Evolutionary conservation across 2,113 vertebrate species (phyloP), one percentile per base, ranked within the genome.

Genomic region (Butastur rufipennis): DNA sequence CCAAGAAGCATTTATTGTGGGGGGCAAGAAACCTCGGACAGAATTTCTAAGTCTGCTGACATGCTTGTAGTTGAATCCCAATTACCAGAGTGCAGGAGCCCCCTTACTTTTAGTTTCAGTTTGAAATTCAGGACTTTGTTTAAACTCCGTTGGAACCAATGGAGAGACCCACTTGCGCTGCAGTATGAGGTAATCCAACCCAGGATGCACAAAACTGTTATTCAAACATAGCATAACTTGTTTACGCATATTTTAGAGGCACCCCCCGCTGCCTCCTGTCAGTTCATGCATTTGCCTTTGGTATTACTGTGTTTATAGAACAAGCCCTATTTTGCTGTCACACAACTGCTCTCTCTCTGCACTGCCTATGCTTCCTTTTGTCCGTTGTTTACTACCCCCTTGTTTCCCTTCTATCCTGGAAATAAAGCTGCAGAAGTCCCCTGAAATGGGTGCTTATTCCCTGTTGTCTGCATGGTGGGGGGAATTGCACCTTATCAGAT

Each of bases 1-100:
- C 32, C 0, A 0, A 78, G 25, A n/a, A 88, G 14, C 2, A 2
- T 50, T 90, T 43, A 16, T 16, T 40, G 19, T 3, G 8, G 67
- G 20, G 22, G 15, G 11, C 52, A 53, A 86, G 72, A 71, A 27
- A 2, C 2, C 25, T 43, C 4, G 1, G n/a, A 29, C 31, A 68
- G 40, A 82, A 56, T 75, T 85, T 29, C 13, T 5, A 38, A 36
- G 8, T 56, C 19, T 53, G 15, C 25, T 8, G 10, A 45, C 5
- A 1, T 32, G 14, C 7, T 50, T 1, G 1, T 23, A 23, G 17
- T 18, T 73, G 50, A 77, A 85, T 73, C 66, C 34, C 7, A 8
- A 71, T 63, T 56, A 53, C 13, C 17, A 70, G 19, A 27, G 3
- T 32, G 5, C n/a, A 53, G 32, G 19, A 83, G 17, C 5, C 11